Conservation (phyloP, 2,888 invertebrate genomes). For the Drosophila pseudotalamancana region DNA sequence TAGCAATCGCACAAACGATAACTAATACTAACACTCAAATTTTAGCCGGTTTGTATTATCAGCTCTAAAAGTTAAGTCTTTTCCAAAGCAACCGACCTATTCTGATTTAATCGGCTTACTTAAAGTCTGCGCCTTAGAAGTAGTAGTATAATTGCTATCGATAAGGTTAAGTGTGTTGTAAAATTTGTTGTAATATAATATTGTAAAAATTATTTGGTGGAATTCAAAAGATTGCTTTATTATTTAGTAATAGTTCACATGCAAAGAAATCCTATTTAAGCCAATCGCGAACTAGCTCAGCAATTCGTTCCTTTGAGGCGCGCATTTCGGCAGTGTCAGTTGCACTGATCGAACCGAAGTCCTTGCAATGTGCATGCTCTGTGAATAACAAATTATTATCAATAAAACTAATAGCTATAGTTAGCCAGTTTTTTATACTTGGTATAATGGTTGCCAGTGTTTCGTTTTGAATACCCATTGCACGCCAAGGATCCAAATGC, state of each 20-base stretch:
- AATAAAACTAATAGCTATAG: neutral
- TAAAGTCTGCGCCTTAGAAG: neutral
- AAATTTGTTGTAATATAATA: neutral
- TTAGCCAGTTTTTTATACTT: constrained; percentile 45
- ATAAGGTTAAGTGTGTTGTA: neutral
- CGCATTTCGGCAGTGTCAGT: constrained; percentile 75
- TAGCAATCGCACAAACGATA: constrained; percentile 18
- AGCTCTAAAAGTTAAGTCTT: neutral
- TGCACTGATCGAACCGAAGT: constrained; percentile 78
- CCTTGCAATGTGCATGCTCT: constrained; percentile 82
- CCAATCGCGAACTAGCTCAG: constrained; percentile 80
- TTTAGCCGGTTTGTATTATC: constrained; percentile 51
- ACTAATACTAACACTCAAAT: constrained; percentile 19
- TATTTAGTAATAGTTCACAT: neutral
- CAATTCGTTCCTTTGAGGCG: constrained; percentile 79
- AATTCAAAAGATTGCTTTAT: neutral
- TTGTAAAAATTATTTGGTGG: neutral
- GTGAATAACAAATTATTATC: neutral
- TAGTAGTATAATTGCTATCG: neutral
- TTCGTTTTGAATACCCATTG: constrained; percentile 84
- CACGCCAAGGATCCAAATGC: constrained; percentile 86
- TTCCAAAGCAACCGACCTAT: no score
- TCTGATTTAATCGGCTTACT: neutral
- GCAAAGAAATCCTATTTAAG: constrained; percentile 43
- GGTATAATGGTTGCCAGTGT: constrained; percentile 77